Conservation (phyloP, 2,113 vertebrate species). For the Australoheros scitulus region DNA sequence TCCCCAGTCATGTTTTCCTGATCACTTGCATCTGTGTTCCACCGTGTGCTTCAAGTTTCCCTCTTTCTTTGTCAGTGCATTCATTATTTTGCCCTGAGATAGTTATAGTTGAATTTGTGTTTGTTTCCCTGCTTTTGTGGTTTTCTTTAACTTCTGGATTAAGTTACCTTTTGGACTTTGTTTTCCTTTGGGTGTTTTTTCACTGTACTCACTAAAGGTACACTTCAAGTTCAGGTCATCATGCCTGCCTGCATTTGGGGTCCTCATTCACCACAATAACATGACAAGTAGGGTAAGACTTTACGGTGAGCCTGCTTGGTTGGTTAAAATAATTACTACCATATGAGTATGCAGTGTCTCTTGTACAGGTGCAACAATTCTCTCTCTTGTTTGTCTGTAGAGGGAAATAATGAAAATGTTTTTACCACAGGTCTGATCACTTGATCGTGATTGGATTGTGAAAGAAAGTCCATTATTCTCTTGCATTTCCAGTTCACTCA, state of each 20-base stretch:
- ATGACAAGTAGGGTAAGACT: not conserved
- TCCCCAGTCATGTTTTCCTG: not conserved
- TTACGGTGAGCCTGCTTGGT: not conserved
- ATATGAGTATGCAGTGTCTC: not conserved
- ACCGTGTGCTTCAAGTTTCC: not conserved
- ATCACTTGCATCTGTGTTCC: not conserved
- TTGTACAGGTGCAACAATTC: too few relatives aligned
- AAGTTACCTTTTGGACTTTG: too few relatives aligned
- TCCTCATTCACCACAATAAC: too few relatives aligned
- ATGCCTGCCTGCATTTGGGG: too few relatives aligned
- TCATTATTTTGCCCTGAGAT: not conserved
- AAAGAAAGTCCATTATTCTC: accelerated
- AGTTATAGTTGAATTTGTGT: not conserved
- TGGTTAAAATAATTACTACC: not conserved
- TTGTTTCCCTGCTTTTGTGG: not conserved
- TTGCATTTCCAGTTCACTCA: not conserved
- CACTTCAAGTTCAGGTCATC: too few relatives aligned
- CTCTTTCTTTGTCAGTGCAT: not conserved
- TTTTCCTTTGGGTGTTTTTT: too few relatives aligned
- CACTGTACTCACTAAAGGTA: too few relatives aligned
- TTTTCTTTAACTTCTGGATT: too few relatives aligned
- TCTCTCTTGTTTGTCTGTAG: not conserved
- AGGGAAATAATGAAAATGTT: not conserved
- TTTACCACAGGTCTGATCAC: not conserved
- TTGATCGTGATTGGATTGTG: not conserved